Conservation (phyloP, 2,113 vertebrate genomes). For the Tyto alba region DNA sequence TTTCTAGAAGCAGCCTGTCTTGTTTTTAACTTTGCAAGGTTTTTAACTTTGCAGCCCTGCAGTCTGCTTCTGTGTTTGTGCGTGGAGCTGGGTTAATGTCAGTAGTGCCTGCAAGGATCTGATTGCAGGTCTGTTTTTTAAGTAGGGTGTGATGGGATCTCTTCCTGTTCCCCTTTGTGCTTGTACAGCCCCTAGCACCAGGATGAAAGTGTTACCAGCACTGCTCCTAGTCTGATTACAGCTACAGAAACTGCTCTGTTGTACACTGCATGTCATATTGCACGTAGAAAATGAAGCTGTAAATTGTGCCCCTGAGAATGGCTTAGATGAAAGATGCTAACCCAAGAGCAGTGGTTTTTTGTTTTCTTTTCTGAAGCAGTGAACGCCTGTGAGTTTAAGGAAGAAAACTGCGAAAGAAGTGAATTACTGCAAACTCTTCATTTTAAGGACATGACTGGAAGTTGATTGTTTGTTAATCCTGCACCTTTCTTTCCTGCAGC, state of each 20-base stretch:
- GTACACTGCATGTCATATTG: background rate
- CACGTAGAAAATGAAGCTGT: background rate
- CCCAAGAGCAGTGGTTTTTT: background rate
- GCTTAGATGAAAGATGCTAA: background rate
- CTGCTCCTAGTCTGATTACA: background rate
- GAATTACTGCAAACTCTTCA: background rate
- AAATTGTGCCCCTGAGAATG: background rate
- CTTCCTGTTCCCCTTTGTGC: background rate
- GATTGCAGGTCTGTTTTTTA: background rate
- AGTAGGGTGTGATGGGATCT: background rate
- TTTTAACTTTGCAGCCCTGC: background rate
- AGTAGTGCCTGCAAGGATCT: background rate
- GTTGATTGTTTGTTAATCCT: background rate
- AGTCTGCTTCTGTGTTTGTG: background rate
- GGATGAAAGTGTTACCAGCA: background rate
- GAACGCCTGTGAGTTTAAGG: background rate
- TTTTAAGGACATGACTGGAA: background rate
- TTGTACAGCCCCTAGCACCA: background rate
- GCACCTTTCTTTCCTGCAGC: conserved; percentile 59
- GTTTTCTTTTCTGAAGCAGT: background rate
- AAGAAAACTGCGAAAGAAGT: background rate
- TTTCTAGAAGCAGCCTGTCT: background rate
- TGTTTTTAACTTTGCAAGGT: background rate
- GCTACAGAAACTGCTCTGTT: background rate
- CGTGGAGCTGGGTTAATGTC: background rate